These are phyloP conservation scores for Ibidorhyncha struthersii DNA, from an alignment of 2,113 vertebrate genomes.

Conservation along the genomic window DNA sequence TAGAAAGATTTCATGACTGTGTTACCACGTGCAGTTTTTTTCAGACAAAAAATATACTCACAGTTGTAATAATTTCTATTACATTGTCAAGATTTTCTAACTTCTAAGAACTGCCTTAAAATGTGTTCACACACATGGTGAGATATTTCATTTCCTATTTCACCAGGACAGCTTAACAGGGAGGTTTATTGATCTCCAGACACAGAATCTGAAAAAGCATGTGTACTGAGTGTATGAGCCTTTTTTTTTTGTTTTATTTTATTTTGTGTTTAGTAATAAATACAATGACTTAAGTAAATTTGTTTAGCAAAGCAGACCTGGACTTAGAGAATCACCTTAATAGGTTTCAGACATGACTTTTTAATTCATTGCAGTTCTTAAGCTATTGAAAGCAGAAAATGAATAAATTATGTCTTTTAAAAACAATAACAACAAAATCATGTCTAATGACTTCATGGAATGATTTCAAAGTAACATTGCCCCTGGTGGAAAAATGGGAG, in stretches of 20 bases:
- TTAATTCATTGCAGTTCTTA: constrained; percentile 34
- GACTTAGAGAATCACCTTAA: constrained; percentile 8
- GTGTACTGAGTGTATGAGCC: neutral
- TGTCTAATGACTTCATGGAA: constrained; percentile 51
- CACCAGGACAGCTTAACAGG: neutral
- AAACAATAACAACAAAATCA: constrained; percentile 38
- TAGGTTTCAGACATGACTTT: constrained; percentile 25
- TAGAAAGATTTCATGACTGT: neutral
- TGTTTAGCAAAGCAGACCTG: constrained; percentile 15
- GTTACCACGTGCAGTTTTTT: neutral
- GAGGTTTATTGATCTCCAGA: neutral
- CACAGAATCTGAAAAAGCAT: neutral
- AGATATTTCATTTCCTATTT: neutral
- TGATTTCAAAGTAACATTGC: constrained; percentile 52
- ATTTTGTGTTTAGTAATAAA: neutral
- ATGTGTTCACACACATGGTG: neutral
- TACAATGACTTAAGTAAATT: neutral
- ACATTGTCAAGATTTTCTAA: neutral
- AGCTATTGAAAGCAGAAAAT: constrained; percentile 1
- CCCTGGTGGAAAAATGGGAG: constrained; percentile 43
- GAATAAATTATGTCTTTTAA: constrained; percentile 26
- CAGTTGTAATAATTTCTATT: neutral
- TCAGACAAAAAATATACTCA: neutral
- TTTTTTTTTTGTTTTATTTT: neutral
- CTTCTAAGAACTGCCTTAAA: neutral